Conservation (phyloP, 1,140 invertebrate species). For the Pentalonia nigronervosa region DNA sequence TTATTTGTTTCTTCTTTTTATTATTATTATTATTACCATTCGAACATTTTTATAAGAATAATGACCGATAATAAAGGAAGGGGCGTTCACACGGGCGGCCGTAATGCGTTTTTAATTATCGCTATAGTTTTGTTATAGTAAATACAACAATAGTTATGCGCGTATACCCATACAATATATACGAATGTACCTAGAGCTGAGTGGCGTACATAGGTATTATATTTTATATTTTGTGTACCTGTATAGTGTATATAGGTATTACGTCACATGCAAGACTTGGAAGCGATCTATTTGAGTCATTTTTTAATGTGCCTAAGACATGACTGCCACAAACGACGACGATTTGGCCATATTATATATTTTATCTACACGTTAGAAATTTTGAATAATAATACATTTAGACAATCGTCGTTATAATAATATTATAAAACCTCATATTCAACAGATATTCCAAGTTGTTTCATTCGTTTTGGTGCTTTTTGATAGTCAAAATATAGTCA, state of each 20-base stretch:
- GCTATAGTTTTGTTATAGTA: constrained; percentile 28
- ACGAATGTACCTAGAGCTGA: neutral
- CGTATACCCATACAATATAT: neutral
- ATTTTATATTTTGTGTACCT: neutral
- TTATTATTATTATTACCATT: constrained; percentile 54
- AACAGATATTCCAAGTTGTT: neutral
- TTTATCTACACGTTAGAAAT: neutral
- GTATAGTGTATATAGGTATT: neutral
- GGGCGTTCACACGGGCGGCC: constrained; percentile 48
- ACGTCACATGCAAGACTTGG: neutral
- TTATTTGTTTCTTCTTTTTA: neutral
- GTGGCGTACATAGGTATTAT: neutral
- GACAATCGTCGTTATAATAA: neutral
- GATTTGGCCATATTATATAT: neutral
- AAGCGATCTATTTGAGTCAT: neutral
- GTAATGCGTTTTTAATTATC: constrained; percentile 58
- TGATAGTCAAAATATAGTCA: neutral
- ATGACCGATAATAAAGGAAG: constrained; percentile 58
- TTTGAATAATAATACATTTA: neutral
- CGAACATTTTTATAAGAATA: constrained; percentile 55
- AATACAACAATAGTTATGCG: constrained; percentile 16
- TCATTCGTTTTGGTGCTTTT: neutral
- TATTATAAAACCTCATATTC: neutral
- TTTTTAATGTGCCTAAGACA: neutral
- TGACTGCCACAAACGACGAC: neutral